Evolutionary conservation across 2,888 invertebrate genomes (phyloP).

Genomic region (Caradrina kadenii): DNA sequence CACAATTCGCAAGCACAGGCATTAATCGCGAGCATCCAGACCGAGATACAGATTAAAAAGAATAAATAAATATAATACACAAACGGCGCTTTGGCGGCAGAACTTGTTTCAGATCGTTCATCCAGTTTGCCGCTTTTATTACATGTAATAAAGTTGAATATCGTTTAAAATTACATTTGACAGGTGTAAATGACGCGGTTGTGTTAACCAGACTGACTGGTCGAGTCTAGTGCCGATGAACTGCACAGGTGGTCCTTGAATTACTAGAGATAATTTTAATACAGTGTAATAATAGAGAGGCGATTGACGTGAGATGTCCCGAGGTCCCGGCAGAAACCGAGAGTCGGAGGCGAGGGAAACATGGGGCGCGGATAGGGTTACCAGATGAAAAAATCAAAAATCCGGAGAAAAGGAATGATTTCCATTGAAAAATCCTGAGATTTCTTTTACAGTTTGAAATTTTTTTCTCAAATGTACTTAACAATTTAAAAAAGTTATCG

Average conservation of each 20-base stretch:
- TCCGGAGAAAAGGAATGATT: no score
- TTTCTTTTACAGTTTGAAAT: no score
- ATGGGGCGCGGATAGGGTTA: conserved; percentile 7
- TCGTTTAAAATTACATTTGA: conserved; percentile 76
- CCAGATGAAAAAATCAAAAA: no score
- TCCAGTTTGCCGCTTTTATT: conserved; percentile 70
- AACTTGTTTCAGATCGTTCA: conserved; percentile 72
- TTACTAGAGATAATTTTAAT: conserved; percentile 88
- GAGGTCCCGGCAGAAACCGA: conserved; percentile 69
- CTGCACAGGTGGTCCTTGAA: conserved; percentile 88
- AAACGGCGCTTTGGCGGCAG: conserved; percentile 83
- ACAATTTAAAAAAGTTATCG: no score
- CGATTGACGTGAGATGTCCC: conserved; percentile 71
- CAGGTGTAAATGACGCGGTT: conserved; percentile 82
- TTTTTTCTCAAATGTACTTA: no score
- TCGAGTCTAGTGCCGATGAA: conserved; percentile 86
- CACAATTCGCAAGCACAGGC: conserved; percentile 73
- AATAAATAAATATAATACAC: conserved; percentile 77
- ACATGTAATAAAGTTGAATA: conserved; percentile 76
- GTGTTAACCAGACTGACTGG: conserved; percentile 86
- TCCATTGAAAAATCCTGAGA: no score
- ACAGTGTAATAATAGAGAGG: conserved; percentile 84
- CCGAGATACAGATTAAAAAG: conserved; percentile 83
- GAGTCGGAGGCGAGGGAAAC: conserved; percentile 67
- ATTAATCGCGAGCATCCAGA: conserved; percentile 82